phyloP scores from a whole-genome alignment of 2,888 invertebrate species.

The Papilio gigon region DNA sequence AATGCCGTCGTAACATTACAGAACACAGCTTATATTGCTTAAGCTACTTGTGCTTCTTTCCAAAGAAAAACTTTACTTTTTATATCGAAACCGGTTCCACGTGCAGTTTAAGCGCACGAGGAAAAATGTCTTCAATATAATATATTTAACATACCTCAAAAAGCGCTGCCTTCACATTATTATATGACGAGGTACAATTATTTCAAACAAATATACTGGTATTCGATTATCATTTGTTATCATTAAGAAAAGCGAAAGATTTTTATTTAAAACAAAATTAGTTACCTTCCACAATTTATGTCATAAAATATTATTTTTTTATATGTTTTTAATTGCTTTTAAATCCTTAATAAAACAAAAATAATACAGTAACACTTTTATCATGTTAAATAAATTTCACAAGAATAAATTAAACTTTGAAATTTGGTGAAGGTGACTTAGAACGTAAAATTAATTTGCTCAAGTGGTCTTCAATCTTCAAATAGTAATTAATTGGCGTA shows the following conservation, averaged over 20 bases:
- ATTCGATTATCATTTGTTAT: too few relatives aligned
- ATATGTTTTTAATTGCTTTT: not conserved
- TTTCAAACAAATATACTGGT: too few relatives aligned
- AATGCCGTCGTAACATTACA: slow-evolving; percentile 4
- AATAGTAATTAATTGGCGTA: slow-evolving; percentile 3
- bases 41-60: slow-evolving; percentile 3
- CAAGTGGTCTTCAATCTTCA: slow-evolving; percentile 3
- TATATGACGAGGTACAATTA: not conserved
- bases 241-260: not conserved
- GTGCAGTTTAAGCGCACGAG: slow-evolving; percentile 8
- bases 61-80: slow-evolving; percentile 17
- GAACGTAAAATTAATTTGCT: slow-evolving; percentile 17
- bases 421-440: slow-evolving; percentile 18
- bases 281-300: too few relatives aligned
- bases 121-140: slow-evolving; percentile 3
- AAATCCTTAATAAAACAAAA: not conserved
- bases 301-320: not conserved
- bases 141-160: not conserved
- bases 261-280: not conserved
- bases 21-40: slow-evolving; percentile 1
- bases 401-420: slow-evolving; percentile 25
- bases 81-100: slow-evolving; percentile 2
- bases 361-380: not conserved
- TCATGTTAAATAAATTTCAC: slow-evolving; percentile 11
- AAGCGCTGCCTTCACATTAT: not conserved